Conservation (phyloP, 2,113 vertebrate species). For the Leptosomus discolor region DNA sequence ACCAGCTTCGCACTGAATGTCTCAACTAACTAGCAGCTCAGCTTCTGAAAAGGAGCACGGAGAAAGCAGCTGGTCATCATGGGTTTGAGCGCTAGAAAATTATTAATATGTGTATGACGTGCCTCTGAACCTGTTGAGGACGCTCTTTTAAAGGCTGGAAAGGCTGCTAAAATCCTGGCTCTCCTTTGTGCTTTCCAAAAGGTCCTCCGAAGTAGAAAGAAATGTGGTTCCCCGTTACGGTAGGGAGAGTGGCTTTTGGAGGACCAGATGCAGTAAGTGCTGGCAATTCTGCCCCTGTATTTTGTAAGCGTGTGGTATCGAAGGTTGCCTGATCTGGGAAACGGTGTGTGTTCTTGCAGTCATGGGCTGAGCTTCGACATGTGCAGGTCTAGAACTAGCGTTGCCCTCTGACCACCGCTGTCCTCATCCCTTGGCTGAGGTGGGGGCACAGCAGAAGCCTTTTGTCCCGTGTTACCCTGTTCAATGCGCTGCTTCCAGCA, state of each 20-base stretch:
- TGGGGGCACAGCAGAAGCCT: accelerated
- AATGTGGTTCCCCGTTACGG: accelerated
- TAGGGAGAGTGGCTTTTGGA: neutral
- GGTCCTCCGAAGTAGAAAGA: neutral
- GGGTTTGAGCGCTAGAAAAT: neutral
- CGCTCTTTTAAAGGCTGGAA: neutral
- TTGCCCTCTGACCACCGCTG: neutral
- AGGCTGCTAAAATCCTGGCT: neutral
- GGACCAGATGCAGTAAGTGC: neutral
- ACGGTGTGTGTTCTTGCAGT: neutral
- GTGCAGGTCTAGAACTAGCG: neutral
- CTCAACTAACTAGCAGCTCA: neutral
- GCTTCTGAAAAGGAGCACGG: neutral
- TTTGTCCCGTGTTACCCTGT: neutral
- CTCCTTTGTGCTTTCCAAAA: neutral
- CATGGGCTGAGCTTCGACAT: neutral
- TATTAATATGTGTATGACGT: neutral
- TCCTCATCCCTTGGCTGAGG: neutral
- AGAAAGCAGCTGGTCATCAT: neutral
- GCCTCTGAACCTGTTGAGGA: neutral
- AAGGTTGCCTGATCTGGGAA: neutral
- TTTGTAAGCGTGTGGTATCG: neutral
- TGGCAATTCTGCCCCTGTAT: accelerated
- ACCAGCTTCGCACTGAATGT: neutral
- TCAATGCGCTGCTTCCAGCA: neutral